Base-by-base conservation (phyloP, 2,113 vertebrate species). In the Phrynosoma blainvillii region DNA sequence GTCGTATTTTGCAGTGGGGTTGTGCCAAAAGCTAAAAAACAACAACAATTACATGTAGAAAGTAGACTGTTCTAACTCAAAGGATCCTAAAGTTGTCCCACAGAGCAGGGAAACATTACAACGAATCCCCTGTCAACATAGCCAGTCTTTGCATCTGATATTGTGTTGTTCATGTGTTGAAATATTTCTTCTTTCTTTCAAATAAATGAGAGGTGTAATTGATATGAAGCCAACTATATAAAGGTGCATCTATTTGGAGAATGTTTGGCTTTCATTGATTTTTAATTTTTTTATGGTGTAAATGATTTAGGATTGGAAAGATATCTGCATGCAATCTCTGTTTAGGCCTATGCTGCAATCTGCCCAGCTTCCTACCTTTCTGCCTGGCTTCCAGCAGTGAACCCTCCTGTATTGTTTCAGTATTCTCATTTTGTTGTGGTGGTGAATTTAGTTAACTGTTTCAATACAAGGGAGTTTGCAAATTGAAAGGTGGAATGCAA, bases 181-280 rank as follows among this genome's bases (percentile, higher is more conserved):
- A 71, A 10, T 83, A 83, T 73, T 73, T 23, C 30, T 74, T 59
- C 11, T 27, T 27, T 54, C 12, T 32, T 66, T 47, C 78, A 27
- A 2, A 11, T 54, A 62, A 40, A 52, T 66, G 56, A 82, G 59
- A 52, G 56, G 40, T 66, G 30, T 32, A 36, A 20, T 75, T 65
- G 86, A 75, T 81, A 65, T 70, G 23, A 84, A 14, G 36, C 14
- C 8, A 16, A 23, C 81, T 82, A 74, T 82, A 62, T 47, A 82
- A 82, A 81, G n/a, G 40, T 71, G n/a, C 77, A 73, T 80, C 66
- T 80, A 73, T 73, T 87, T 87, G 16, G 68, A 32, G 68, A 7
- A 74, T 52, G 10, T 14, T 68, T 82, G 42, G 42, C 21, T 42
- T 42, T 10, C 40, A 30, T 14, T 47, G 2, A 5, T 7, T 47